Percentiles rank a stretch among this genome's conserved stretches.
phyloP scores from a whole-genome alignment of 2,113 vertebrate genomes.

The Sturnus vulgaris region DNA sequence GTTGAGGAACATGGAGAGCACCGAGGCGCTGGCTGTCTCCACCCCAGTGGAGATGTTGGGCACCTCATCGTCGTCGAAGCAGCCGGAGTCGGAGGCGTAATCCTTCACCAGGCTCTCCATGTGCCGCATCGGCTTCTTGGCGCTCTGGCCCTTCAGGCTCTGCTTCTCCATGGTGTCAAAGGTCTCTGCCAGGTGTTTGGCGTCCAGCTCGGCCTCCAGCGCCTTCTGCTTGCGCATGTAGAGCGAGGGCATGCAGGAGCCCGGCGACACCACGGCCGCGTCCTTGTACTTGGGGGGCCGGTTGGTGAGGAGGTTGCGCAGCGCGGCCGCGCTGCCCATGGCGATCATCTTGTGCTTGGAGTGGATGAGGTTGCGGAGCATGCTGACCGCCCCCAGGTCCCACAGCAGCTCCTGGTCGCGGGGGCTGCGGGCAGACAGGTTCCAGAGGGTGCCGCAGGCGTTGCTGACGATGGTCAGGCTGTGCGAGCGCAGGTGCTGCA shows the following conservation, averaged over 20 bases:
- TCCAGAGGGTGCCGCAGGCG: slow-evolving; percentile 98
- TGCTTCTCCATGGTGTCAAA: slow-evolving; percentile 91
- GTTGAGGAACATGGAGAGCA: slow-evolving; percentile 89
- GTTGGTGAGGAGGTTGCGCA: slow-evolving; percentile 93
- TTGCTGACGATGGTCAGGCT: slow-evolving; percentile 99
- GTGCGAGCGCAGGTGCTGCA: slow-evolving; percentile 96
- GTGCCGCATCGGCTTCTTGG: slow-evolving; percentile 84
- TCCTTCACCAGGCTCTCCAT: slow-evolving; percentile 92
- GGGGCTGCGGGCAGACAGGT: slow-evolving; percentile 89
- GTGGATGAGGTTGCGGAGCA: slow-evolving; percentile 97
- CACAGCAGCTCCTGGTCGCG: slow-evolving; percentile 96
- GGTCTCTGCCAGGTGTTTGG: slow-evolving; percentile 88
- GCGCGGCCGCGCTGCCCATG: slow-evolving; percentile 94
- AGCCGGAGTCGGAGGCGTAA: slow-evolving; percentile 94
- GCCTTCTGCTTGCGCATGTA: slow-evolving; percentile 96
- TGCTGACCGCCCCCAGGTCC: slow-evolving; percentile 95
- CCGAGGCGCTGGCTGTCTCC: slow-evolving; percentile 81
- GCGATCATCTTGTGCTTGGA: slow-evolving; percentile 99
- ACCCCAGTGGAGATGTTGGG: slow-evolving; percentile 84
- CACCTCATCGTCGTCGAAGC: slow-evolving; percentile 93
- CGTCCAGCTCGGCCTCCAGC: slow-evolving; percentile 91
- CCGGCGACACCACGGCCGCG: slow-evolving; percentile 83
- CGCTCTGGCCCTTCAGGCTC: slow-evolving; percentile 76
- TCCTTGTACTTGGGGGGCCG: slow-evolving; percentile 92
- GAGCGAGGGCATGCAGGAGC: slow-evolving; percentile 91